Conservation (phyloP, 2,888 invertebrate species). For the Carterocephalus palaemon region DNA sequence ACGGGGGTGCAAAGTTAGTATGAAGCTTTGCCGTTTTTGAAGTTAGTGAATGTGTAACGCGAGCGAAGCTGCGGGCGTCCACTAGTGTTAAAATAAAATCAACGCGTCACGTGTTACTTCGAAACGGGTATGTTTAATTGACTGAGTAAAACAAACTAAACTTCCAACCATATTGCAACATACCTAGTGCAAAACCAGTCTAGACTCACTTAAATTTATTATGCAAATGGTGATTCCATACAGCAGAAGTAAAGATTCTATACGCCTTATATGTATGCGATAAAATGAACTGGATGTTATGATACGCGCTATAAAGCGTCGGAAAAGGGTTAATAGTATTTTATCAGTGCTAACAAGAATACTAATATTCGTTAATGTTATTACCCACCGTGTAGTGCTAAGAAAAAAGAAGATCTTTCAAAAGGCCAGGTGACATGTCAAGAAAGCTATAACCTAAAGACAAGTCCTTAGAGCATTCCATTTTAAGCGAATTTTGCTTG, state of each 20-base stretch:
- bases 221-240: slow-evolving; percentile 20
- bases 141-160: slow-evolving; percentile 16
- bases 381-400: too few species aligned
- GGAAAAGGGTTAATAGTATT: slow-evolving; percentile 17
- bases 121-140: slow-evolving; percentile 11
- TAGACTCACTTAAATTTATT: slow-evolving; percentile 18
- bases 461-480: too few species aligned
- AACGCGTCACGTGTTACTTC: slow-evolving; percentile 10
- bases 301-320: slow-evolving; percentile 13
- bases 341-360: not conserved
- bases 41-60: too few species aligned
- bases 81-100: slow-evolving; percentile 20
- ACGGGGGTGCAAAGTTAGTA: too few species aligned
- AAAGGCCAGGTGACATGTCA: too few species aligned
- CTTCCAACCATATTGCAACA: slow-evolving; percentile 17
- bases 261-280: slow-evolving; percentile 20
- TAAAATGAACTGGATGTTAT: slow-evolving; percentile 20
- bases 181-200: slow-evolving; percentile 13
- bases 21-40: too few species aligned
- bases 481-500: too few species aligned
- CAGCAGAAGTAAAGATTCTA: slow-evolving; percentile 21
- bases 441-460: too few species aligned
- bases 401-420: too few species aligned
- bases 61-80: too few species aligned
- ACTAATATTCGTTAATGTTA: not conserved